phyloP scores from a whole-genome alignment of 1,140 invertebrate genomes.

The Eufriesea mexicana region DNA sequence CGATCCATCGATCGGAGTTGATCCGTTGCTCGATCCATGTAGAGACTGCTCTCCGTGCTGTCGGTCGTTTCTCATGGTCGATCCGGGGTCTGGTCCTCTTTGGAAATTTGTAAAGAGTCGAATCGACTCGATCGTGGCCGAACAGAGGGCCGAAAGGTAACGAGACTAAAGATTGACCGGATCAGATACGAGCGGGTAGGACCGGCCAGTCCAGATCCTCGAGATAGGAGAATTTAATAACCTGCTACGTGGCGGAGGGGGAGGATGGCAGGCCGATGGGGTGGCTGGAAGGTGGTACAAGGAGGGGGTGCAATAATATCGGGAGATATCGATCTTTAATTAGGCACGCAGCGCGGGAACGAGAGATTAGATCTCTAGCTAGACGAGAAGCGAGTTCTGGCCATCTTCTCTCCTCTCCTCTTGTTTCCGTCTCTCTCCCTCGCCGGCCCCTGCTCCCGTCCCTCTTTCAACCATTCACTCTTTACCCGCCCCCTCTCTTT shows the following conservation, averaged over 20 bases:
- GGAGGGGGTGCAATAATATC: slow-evolving; percentile 80
- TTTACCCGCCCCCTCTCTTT: slow-evolving; percentile 22
- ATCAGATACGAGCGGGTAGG: slow-evolving; percentile 78
- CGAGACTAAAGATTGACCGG: slow-evolving; percentile 77
- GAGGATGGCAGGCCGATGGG: slow-evolving; percentile 48
- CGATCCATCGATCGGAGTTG: background rate
- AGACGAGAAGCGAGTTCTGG: slow-evolving; percentile 72
- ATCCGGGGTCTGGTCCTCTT: slow-evolving; percentile 33
- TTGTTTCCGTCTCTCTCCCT: slow-evolving; percentile 24
- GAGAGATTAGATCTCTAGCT: slow-evolving; percentile 80
- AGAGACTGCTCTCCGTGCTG: background rate
- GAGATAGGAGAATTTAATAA: slow-evolving; percentile 83
- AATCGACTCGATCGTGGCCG: slow-evolving; percentile 48
- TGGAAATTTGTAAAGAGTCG: slow-evolving; percentile 62
- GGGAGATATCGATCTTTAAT: slow-evolving; percentile 83
- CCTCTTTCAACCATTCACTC: background rate
- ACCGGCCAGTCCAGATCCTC: slow-evolving; percentile 79
- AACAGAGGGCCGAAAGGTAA: slow-evolving; percentile 70
- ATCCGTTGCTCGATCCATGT: background rate
- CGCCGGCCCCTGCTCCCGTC: background rate
- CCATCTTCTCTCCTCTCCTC: slow-evolving; percentile 42
- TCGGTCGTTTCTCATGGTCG: background rate
- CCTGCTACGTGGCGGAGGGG: slow-evolving; percentile 71
- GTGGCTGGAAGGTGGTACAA: slow-evolving; percentile 61
- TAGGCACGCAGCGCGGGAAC: slow-evolving; percentile 82